Percentiles rank a stretch among this genome's conserved stretches.
Evolutionary conservation across 2,888 invertebrate species (phyloP).

Genomic region (Athalia circularis): DNA sequence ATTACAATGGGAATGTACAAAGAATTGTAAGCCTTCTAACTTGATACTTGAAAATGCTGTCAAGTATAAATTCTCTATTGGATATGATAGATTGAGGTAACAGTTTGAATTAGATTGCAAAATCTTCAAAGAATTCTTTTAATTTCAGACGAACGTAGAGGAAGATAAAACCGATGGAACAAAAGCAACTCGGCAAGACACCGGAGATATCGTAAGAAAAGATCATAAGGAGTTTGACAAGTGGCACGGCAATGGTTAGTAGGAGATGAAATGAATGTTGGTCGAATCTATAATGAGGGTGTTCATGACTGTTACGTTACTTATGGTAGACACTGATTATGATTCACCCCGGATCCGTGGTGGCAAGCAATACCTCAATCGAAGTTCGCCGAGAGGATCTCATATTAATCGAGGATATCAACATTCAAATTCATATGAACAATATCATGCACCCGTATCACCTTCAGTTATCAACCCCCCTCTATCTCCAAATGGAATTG

Average conservation of each 20-base stretch:
- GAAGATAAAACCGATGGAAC: slow-evolving; percentile 54
- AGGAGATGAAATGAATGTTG: no score
- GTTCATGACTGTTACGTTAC: neutral
- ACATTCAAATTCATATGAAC: slow-evolving; percentile 59
- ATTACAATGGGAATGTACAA: neutral
- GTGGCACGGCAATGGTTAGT: slow-evolving; percentile 56
- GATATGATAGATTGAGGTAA: neutral
- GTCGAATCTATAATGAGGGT: no score
- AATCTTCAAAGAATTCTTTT: neutral
- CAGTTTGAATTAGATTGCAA: neutral
- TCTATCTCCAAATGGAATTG: slow-evolving; percentile 54
- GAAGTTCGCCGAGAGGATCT: slow-evolving; percentile 56
- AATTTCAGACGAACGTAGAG: slow-evolving; percentile 54
- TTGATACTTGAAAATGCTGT: neutral
- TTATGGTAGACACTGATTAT: slow-evolving; percentile 56
- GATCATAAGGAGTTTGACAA: slow-evolving; percentile 63
- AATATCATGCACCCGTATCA: slow-evolving; percentile 56
- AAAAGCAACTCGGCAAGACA: slow-evolving; percentile 41
- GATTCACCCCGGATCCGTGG: slow-evolving; percentile 56
- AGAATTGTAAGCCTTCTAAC: neutral
- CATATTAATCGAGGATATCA: slow-evolving; percentile 60
- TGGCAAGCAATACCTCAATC: slow-evolving; percentile 56
- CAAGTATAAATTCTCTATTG: neutral
- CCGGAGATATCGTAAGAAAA: slow-evolving; percentile 53
- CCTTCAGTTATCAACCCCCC: slow-evolving; percentile 48